Base-by-base conservation (phyloP, 2,888 invertebrate species). In the Endomychus coccineus region DNA sequence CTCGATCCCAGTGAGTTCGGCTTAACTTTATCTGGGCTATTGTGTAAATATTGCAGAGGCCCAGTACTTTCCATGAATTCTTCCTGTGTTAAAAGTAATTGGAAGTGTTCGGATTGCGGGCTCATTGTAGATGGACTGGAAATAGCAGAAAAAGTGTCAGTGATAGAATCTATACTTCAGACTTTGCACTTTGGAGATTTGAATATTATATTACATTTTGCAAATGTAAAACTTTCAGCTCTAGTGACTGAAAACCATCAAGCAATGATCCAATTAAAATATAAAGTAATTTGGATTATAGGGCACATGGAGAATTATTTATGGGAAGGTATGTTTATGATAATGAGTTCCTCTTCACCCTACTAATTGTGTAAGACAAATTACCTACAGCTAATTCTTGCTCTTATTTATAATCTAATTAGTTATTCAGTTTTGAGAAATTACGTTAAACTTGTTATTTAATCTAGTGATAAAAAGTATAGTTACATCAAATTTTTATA, bases 1-100 rank as follows among this genome's bases (percentile, higher is more conserved):
- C 60, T 67, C 2, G 83, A 83, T 58, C 74, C 76, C 0, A 74
- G 74, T 23, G 83, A 83, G 66, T 72, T 73, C 42, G 79, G 77
- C 2, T 56, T 61, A 1, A 57, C 56, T 39, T 47, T 48, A 64
- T 68, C 30, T 16, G 53, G 57, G 5, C 41, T 64, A 25, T 34
- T 46, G 9, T 65, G 64, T 36, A 56, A 65, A 4, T 75, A 62
- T 34, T 60, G 75, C 49, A 58, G 63, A 0, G 78, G 79, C 3
- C 64, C 68, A 10, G 60, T 82, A 16, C 55, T 80, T 6, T 75
- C 80, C 1, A 52, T 66, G n/a, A 67, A 75, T 39, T 71, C 78
- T 1, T 55, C 77, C 34, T 70, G 69, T 29, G 34, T 42, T 7
- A 62, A 65, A 16, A 66, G 71, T 12, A 43, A 67, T 0, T 83